Evolutionary conservation across 2,888 invertebrate genomes (phyloP), one percentile per base, ranked within the genome.

Genomic region (Sycophila texana): DNA sequence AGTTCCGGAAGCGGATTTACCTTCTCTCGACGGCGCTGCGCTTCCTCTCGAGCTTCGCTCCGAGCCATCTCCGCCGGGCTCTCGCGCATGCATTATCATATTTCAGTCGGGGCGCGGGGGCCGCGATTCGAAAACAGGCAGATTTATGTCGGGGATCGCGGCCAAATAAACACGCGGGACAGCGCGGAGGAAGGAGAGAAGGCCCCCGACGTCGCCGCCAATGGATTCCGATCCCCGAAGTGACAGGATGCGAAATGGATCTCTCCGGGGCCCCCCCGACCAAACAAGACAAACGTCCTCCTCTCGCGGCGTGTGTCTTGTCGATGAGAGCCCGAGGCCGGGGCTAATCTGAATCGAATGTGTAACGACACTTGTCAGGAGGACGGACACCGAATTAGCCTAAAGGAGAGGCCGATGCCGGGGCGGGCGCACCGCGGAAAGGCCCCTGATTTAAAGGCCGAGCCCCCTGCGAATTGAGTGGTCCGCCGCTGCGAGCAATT

Each of bases 121-220:
- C 14, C 49, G 57, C 70, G 39, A 85, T 86, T 87, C 84, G 88
- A 87, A 88, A 88, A 88, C 88, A 88, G 86, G 83, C 86, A 87
- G 88, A 89, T 89, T 89, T 89, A 89, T 87, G 88, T 86, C 86
- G 86, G 86, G 85, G 86, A 86, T 87, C 86, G 85, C 85, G 87
- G 84, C 86, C 86, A 87, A 88, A 88, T 88, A 88, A 88, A 87
- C 86, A 87, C 83, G 83, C 83, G 81, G 22, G 16, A 74, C 57
- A 58, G 55, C 26, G 30, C 47, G 26, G 61, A 61, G 63, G 47
- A 10, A 51, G 57, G 57, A 22, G 65, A 63, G 74, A 71, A 49
- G 71, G 55, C 67, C 71, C 60, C 57, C 78, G 22, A 60, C 22
- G 71, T 71, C 77, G 83, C 81, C 82, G 68, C 39, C 39, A 77